A percentile compares a stretch with the other conserved stretches of the same genome.
Conservation (phyloP, 2,797 vertebrate species). For the Corythornis leucogaster region DNA sequence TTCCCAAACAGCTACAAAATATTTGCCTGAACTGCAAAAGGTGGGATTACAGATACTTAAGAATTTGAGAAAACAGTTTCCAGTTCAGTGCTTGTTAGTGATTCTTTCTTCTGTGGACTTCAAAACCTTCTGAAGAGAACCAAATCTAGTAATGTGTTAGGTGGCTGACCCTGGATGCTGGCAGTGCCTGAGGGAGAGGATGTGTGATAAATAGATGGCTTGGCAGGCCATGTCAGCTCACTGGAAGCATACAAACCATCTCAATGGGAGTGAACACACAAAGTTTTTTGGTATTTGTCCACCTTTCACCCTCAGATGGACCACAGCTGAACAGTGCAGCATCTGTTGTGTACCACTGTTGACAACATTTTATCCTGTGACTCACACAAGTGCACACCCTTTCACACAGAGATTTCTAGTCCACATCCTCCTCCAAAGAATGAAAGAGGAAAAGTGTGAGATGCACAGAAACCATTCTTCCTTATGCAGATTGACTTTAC, state of each 20-base stretch:
- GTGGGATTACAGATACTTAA: background rate
- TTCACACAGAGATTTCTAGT: background rate
- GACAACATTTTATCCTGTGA: background rate
- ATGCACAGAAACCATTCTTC: background rate
- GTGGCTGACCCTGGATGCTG: background rate
- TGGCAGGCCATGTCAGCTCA: background rate
- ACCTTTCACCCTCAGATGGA: background rate
- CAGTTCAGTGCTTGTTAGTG: background rate
- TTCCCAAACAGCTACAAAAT: background rate
- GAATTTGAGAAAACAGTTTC: background rate
- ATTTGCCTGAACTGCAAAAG: background rate
- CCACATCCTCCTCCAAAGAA: background rate
- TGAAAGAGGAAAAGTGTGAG: background rate
- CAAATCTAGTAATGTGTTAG: fast-evolving
- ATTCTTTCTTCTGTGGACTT: background rate
- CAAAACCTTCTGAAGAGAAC: background rate
- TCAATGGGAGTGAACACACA: fast-evolving
- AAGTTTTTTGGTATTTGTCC: background rate
- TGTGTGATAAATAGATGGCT: background rate
- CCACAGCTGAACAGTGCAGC: background rate
- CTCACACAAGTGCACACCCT: background rate
- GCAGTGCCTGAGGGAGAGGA: background rate
- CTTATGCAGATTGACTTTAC: background rate
- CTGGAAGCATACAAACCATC: background rate
- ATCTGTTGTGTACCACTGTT: background rate